phyloP scores from a whole-genome alignment of 2,797 vertebrate species.

The Sebastes nivosus region DNA sequence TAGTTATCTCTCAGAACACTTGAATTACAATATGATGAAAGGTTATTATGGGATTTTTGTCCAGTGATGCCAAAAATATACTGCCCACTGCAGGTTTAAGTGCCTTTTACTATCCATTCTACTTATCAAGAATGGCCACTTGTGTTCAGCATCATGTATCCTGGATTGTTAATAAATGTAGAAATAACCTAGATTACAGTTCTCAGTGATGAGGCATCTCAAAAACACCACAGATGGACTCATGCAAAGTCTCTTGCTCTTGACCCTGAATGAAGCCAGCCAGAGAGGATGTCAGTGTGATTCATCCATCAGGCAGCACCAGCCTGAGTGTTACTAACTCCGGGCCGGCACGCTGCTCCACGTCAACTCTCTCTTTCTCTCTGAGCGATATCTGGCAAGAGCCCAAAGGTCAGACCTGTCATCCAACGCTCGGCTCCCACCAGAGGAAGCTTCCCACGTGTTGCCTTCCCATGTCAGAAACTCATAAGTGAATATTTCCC shows the following conservation, averaged over 20 bases:
- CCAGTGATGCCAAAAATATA: too few relatives aligned
- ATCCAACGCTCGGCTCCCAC: slow-evolving; percentile 28
- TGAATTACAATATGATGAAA: too few relatives aligned
- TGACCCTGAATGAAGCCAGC: slow-evolving; percentile 37
- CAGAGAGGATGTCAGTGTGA: slow-evolving; percentile 44
- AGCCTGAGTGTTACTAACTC: slow-evolving; percentile 43
- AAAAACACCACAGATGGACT: background rate
- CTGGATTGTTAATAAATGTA: background rate
- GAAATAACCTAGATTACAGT: background rate
- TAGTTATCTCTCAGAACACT: too few relatives aligned
- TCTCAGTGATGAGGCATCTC: slow-evolving; percentile 5
- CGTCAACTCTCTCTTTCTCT: slow-evolving; percentile 16
- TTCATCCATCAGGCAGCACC: slow-evolving; percentile 48
- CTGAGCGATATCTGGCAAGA: slow-evolving; percentile 42
- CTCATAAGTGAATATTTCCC: slow-evolving; percentile 42
- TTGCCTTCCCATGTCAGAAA: slow-evolving; percentile 37
- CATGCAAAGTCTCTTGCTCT: background rate
- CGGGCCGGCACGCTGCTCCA: background rate
- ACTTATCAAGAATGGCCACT: background rate
- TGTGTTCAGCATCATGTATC: background rate
- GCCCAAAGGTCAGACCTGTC: slow-evolving; percentile 56
- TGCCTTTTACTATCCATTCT: background rate
- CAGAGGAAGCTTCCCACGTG: slow-evolving; percentile 56
- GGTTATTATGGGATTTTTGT: too few relatives aligned
- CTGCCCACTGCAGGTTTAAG: background rate